A percentile compares a stretch with the other conserved stretches of the same genome.
Evolutionary conservation across 1,140 invertebrate species (phyloP).

Genomic region (Paralvinella palmiformis): DNA sequence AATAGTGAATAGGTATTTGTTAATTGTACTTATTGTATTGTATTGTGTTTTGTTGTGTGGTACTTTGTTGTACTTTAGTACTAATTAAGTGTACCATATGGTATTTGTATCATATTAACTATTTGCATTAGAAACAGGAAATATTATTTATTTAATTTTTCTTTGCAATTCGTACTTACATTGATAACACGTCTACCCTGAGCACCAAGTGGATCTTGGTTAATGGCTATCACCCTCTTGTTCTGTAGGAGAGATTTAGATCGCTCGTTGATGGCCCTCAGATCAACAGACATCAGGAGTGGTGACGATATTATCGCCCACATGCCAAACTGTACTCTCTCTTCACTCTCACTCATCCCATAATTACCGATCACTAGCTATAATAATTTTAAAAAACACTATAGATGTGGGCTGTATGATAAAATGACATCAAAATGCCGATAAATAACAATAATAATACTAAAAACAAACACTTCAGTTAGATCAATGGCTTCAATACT

Average conservation of each 20-base stretch:
- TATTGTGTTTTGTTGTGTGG: too few species aligned
- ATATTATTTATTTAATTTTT: too few species aligned
- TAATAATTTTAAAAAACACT: neutral
- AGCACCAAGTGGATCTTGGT: constrained; percentile 87
- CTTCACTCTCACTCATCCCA: constrained; percentile 33
- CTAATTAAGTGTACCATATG: too few species aligned
- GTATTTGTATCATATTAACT: too few species aligned
- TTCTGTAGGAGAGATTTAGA: constrained; percentile 89
- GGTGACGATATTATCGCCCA: constrained; percentile 51
- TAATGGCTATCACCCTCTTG: constrained; percentile 83
- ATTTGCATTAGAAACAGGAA: too few species aligned
- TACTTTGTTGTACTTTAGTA: too few species aligned
- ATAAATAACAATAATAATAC: too few species aligned
- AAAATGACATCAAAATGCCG: too few species aligned
- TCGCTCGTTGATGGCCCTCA: constrained; percentile 74
- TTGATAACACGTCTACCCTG: constrained; percentile 55
- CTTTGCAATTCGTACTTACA: constrained; percentile 8
- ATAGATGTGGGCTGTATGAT: neutral
- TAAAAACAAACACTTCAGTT: too few species aligned
- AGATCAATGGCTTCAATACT: too few species aligned
- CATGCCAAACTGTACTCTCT: constrained; percentile 49
- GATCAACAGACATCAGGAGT: constrained; percentile 51
- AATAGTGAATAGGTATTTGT: too few species aligned
- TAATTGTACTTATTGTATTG: neutral
- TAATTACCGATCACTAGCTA: constrained; percentile 20